Conservation (phyloP, 2,113 vertebrate species). For the Epinephelus cyanopodus region DNA sequence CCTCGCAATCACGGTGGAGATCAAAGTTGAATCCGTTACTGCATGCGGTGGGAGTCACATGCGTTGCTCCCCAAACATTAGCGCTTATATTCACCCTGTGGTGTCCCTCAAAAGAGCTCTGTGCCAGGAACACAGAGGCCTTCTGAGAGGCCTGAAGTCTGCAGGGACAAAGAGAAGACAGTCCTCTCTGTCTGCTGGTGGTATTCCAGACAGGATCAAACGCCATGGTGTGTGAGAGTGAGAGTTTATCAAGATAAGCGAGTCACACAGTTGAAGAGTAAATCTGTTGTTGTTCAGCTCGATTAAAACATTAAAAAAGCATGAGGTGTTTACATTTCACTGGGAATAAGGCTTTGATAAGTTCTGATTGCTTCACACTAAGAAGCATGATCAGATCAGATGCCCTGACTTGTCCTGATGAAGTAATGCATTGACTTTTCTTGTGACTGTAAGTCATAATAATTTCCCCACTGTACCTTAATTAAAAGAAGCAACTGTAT, state of each 20-base stretch:
- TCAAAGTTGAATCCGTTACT: slow-evolving; percentile 58
- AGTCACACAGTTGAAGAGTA: slow-evolving; percentile 14
- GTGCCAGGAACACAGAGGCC: slow-evolving; percentile 34
- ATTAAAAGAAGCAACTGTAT: too few species aligned
- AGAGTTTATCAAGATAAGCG: slow-evolving; percentile 29
- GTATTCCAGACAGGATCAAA: slow-evolving; percentile 40
- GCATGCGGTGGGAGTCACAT: slow-evolving; percentile 56
- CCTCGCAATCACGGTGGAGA: slow-evolving; percentile 53
- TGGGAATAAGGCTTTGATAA: slow-evolving; percentile 31
- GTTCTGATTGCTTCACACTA: not conserved
- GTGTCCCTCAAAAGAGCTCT: slow-evolving; percentile 26
- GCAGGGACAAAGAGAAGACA: slow-evolving; percentile 19
- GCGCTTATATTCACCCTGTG: slow-evolving; percentile 34
- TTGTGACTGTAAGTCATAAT: slow-evolving; percentile 14
- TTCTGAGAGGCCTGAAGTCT: slow-evolving; percentile 31
- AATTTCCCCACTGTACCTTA: too few species aligned
- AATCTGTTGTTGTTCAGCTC: slow-evolving; percentile 25
- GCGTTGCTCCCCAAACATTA: slow-evolving; percentile 48
- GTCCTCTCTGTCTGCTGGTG: slow-evolving; percentile 9
- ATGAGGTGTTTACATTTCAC: not conserved
- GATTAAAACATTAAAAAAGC: slow-evolving; percentile 13
- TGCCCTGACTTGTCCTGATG: slow-evolving; percentile 9
- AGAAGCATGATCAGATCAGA: slow-evolving; percentile 40
- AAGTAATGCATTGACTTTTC: not conserved
- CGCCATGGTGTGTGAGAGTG: not conserved